Base-by-base conservation (phyloP, 2,113 vertebrate genomes). In the Dolichallabes microphthalmus region DNA sequence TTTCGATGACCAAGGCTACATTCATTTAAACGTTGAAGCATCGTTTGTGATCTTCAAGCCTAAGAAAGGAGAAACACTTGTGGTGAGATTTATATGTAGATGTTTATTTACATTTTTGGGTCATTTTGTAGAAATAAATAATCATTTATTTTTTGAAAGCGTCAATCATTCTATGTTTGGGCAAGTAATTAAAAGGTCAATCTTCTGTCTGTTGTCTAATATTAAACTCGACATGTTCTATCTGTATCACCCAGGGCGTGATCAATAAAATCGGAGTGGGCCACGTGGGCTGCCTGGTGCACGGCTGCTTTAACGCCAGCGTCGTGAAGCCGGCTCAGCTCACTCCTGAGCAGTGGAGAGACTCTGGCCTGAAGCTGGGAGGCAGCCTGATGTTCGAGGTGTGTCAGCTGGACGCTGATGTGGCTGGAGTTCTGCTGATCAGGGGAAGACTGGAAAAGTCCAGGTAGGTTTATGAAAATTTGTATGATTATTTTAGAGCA, bases 271-370 rank as follows among this genome's bases (percentile, higher is more conserved):
- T 98, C 3, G 96, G 95, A 0, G 92, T 94, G 12, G 95, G 95
- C 87, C 97, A 99, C 2, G 95, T 97, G 75, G 98, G 98, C 76
- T 99, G 98, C 88, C 91, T 99, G 80, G 97, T 99, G 52, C 97
- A 99, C 12, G 95, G 96, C 20, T 99, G 97, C 87, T 99, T 99
- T 89, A 99, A 99, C 77, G 98, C 97, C 76, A 97, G 97, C 75
- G 95, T 99, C 64, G 94, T 96, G 45, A 98, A 95, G 86, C 98
- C 98, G 13, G 92, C 91, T 82, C 94, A 94, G 25, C 93, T 98
- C 89, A 85, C 95, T 0, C 0, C 90, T 61, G 96, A 92, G 25
- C 94, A 95, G 52, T 99, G 97, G 97, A 94, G 95, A 82, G 92
- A 93, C 0, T 89, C 95, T 0, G 95, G 95, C 3, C 94, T 98